Evolutionary conservation across 1,140 invertebrate species (phyloP).

Genomic region (Nymphalis io): DNA sequence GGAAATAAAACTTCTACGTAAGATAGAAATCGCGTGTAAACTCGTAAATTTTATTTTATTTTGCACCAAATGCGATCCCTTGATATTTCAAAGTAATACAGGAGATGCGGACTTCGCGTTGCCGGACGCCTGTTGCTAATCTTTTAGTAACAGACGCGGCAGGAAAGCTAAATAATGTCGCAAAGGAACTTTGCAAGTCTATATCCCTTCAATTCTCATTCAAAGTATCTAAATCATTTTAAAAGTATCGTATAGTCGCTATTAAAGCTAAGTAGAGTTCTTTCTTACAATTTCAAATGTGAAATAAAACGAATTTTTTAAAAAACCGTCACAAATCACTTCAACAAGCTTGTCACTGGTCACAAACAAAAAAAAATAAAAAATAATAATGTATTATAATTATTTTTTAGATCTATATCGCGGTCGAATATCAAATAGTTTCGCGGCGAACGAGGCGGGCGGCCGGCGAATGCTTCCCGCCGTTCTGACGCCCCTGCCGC

Average conservation of each 20-base stretch:
- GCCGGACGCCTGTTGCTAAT: slow-evolving; percentile 23
- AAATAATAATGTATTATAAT: background rate
- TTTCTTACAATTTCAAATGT: background rate
- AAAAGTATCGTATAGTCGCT: too few relatives aligned
- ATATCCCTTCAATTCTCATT: background rate
- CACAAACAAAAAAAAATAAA: background rate
- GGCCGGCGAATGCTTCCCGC: slow-evolving; percentile 53
- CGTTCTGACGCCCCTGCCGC: slow-evolving; percentile 59
- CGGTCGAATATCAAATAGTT: slow-evolving; percentile 6
- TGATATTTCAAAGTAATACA: background rate
- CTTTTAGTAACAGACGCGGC: background rate
- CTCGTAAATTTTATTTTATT: slow-evolving; percentile 2
- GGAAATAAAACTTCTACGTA: slow-evolving; percentile 6
- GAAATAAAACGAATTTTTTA: background rate
- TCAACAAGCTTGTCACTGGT: background rate
- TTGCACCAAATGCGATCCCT: background rate
- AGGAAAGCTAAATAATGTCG: background rate
- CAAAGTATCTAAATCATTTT: too few relatives aligned
- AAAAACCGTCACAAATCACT: background rate
- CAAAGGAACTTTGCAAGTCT: background rate
- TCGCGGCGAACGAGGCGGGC: slow-evolving; percentile 44
- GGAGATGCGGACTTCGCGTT: background rate
- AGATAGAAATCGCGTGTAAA: background rate
- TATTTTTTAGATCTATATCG: background rate
- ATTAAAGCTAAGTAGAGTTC: background rate